Base-by-base conservation (phyloP, 2,888 invertebrate genomes). In the Hirtodrosophila confusa region DNA sequence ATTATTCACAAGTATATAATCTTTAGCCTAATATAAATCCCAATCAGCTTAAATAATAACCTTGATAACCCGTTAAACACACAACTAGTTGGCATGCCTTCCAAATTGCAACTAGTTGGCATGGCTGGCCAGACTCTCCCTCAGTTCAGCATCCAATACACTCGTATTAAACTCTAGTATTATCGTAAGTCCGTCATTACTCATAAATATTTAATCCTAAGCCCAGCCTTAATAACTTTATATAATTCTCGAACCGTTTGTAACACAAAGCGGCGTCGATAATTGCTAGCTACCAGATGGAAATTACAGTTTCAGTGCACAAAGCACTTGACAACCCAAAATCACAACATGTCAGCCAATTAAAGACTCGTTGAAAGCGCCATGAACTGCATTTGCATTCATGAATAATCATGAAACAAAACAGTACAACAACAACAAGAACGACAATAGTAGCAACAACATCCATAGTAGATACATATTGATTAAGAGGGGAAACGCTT, bases 271-370 rank as follows among this genome's bases (percentile, higher is more conserved):
- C 17, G 56, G 67, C 39, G 41, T 10, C 27, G 37, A 67, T 67
- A 54, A 68, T 54, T 54, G 39, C 33, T 60, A 54, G 48, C 36
- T 80, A 45, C 44, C 61, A 43, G 49, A 29, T 51, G 57, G 24
- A 60, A 68, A 69, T 69, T 64, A 56, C 63, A 55, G 24, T 11
- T 53, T 33, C 36, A 36, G 33, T 40, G 29, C 12, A 64, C 29
- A 51, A 48, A 23, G 5, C 50, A 62, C 50, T 75, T 88, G 84
- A 79, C 84, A 88, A 69, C 47, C 69, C 58, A 24, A 83, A 86
- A 88, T 84, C 84, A 84, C 78, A 84, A 84, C 86, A 84, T 79
- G 86, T 83, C 84, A 72, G 78, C 60, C 86, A 86, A 84, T 88
- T 84, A 84, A 83, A 68, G 72, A 74, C 68, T 47, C 78, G 82